These are phyloP conservation scores for Venturia canescens DNA, from an alignment of 1,140 invertebrate species.

Conservation along the genomic window DNA sequence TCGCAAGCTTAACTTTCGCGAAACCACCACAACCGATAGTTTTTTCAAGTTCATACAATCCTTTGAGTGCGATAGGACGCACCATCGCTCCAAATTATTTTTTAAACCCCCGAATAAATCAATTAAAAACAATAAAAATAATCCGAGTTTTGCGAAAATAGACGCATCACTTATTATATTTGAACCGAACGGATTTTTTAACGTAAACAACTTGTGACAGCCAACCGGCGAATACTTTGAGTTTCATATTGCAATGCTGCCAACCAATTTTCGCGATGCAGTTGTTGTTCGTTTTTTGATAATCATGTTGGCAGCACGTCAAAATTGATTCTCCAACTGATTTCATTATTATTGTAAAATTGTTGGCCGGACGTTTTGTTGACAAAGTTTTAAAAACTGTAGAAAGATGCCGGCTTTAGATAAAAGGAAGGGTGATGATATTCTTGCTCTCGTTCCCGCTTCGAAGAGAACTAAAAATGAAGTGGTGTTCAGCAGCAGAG, in stretches of 20 bases:
- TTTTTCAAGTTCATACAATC: conserved; percentile 84
- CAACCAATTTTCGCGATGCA: too few species aligned
- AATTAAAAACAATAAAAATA: neutral
- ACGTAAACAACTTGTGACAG: conserved; percentile 54
- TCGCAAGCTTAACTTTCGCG: conserved; percentile 89
- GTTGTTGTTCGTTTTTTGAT: neutral
- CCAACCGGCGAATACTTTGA: conserved; percentile 30
- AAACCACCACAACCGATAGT: conserved; percentile 88
- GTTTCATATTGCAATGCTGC: neutral
- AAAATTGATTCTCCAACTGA: neutral
- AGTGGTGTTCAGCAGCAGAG: conserved; percentile 81
- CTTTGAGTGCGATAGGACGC: conserved; percentile 78
- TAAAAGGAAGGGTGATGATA: conserved; percentile 85
- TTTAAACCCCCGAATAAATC: neutral
- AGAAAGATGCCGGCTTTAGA: conserved; percentile 72
- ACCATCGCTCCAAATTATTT: conserved; percentile 67
- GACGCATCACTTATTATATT: conserved; percentile 46
- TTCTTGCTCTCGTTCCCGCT: conserved; percentile 81
- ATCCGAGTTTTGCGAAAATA: neutral
- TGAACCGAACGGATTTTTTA: conserved; percentile 45
- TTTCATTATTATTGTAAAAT: neutral
- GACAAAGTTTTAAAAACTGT: conserved; percentile 1
- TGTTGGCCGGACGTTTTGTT: neutral
- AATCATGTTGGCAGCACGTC: neutral
- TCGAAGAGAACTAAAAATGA: conserved; percentile 85